Evolutionary conservation across 2,113 vertebrate genomes (phyloP).

Genomic region (Desmodus rotundus): DNA sequence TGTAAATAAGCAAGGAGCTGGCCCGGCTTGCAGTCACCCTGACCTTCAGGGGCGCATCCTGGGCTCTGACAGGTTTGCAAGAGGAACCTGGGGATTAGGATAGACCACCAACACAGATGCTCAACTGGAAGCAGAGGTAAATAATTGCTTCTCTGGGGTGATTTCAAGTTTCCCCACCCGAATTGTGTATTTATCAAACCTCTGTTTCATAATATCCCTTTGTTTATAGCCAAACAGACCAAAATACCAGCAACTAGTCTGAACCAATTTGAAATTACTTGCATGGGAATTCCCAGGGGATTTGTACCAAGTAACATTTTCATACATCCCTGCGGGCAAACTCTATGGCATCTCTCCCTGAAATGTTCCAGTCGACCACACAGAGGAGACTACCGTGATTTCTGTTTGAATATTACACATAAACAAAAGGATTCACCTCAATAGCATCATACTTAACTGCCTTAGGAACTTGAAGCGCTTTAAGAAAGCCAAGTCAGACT

Average conservation of each 20-base stretch:
- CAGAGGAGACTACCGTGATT: constrained; percentile 31
- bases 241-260: constrained; percentile 69
- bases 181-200: constrained; percentile 53
- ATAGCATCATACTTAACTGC: constrained; percentile 29
- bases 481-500: constrained; percentile 14
- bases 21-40: not conserved
- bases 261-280: constrained; percentile 69
- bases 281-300: constrained; percentile 67
- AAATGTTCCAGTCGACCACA: constrained; percentile 62
- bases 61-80: not conserved
- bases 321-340: constrained; percentile 59
- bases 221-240: constrained; percentile 68
- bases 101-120: constrained; percentile 4
- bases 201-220: constrained; percentile 13
- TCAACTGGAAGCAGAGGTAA: constrained; percentile 46
- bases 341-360: constrained; percentile 31
- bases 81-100: constrained; percentile 55
- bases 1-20: not conserved
- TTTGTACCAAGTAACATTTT: constrained; percentile 69
- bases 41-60: not conserved
- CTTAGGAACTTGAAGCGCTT: constrained; percentile 37
- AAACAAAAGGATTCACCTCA: constrained; percentile 53
- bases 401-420: constrained; percentile 59
- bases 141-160: constrained; percentile 61
- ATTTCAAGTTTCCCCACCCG: constrained; percentile 51